Conservation (phyloP, 2,888 invertebrate genomes). For the Conchocele bisecta region DNA sequence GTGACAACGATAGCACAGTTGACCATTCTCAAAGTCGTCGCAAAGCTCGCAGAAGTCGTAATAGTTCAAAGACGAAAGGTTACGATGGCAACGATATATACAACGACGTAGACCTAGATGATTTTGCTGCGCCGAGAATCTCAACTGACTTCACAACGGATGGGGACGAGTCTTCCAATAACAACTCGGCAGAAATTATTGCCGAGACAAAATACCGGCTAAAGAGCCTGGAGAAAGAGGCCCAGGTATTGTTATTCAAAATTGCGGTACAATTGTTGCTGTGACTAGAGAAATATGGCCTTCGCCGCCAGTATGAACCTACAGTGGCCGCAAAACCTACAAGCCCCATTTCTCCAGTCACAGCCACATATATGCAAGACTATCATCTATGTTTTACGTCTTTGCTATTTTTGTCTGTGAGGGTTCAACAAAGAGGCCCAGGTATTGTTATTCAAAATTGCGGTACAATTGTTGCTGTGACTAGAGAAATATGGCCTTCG, state of each 20-base stretch:
- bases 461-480: no score
- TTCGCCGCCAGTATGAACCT: no score
- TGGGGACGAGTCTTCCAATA: constrained; percentile 68
- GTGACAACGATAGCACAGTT: constrained; percentile 50
- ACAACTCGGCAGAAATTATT: constrained; percentile 76
- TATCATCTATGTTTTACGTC: no score
- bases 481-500: no score
- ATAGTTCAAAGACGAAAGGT: constrained; percentile 17
- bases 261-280: no score
- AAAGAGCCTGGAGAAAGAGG: constrained; percentile 77
- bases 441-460: no score
- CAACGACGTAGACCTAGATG: constrained; percentile 69
- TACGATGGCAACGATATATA: constrained; percentile 64
- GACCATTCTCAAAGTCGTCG: constrained; percentile 44
- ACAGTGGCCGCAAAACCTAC: no score
- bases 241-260: no score
- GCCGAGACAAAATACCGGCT: constrained; percentile 78
- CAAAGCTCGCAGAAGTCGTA: constrained; percentile 43
- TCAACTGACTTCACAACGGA: constrained; percentile 69
- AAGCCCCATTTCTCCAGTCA: no score
- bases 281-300: no score
- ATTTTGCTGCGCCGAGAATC: constrained; percentile 60
- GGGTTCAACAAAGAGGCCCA: constrained; percentile 80
- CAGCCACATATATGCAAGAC: no score
- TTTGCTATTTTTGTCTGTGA: no score